Base-by-base conservation (phyloP, 2,888 invertebrate species). In the Zygogramma bicolorata region DNA sequence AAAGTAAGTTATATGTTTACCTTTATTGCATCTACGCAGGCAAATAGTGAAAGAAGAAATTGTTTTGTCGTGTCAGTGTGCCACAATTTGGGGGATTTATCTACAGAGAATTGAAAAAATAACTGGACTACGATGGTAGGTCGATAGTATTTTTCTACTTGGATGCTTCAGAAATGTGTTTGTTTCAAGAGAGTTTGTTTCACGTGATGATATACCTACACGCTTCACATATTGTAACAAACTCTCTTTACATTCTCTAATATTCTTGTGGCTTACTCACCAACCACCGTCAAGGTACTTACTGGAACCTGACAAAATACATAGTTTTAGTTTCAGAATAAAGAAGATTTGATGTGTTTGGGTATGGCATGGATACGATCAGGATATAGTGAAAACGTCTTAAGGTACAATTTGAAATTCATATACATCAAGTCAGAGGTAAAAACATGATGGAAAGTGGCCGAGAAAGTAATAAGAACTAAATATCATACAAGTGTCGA, bases 281-380 rank as follows among this genome's bases (percentile, higher is more conserved):
- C 82, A 78, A 78, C 2, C 58, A 77, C 78, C 77, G 77, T 70
- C 76, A 77, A 76, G 76, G 74, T 80, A 82, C 82, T 82, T 82
- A 82, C 82, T 77, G 82, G 82, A 75, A 82, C 82, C 82, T 82
- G 76, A 76, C 67, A 81, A 82, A 82, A 81, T 75, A 82, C 66
- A 70, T 73, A 66, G 61, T 70, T 80, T 79, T 74, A 80, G 67
- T 77, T 72, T 65, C 59, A 65, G 20, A 15, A n/a, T 38, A 34
- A 20, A 46, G n/a, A n/a, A n/a, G n/a, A n/a, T n/a, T n/a, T n/a
- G n/a, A n/a, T n/a, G n/a, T n/a, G n/a, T n/a, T n/a, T n/a, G n/a
- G n/a, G n/a, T n/a, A n/a, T n/a, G n/a, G n/a, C 18, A 46, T 20
- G 1, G 2, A 18, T 46, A 46, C 20, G 34, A 18, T 20, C 8